Base-by-base conservation (phyloP, 2,888 invertebrate species). In the Ferdinandea cuprea region DNA sequence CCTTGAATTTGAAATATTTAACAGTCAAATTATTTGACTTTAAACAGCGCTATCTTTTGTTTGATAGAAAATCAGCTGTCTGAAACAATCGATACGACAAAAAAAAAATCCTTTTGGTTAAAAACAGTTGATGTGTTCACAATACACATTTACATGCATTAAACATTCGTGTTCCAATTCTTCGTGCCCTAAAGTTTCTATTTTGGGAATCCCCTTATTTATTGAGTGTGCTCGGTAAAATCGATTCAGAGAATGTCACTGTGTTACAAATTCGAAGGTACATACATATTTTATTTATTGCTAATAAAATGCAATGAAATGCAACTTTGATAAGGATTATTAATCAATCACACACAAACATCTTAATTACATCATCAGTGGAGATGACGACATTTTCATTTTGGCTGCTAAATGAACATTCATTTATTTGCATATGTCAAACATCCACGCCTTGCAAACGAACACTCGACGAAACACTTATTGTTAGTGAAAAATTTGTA, bases 281-380 rank as follows among this genome's bases (percentile, higher is more conserved):
- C n/a, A n/a, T n/a, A n/a, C n/a, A n/a, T n/a, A 21, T 54, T 42
- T 42, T 25, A 15, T 40, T 17, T 30, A 17, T 25, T n/a, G n/a
- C n/a, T n/a, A n/a, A 42, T 42, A 50, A 4, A 11, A n/a, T 1
- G 13, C 11, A 28, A 17, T 25, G 8, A 50, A n/a, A 40, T 3
- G 15, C 15, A 28, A 7, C n/a, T 7, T 65, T 50, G 65, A 17
- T 40, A 48, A 65, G 5, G 28, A 37, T 25, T 21, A 46, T n/a
- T 30, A 42, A 1, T 13, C 11, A 0, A 2, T 42, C 8, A 50
- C 13, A 6, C 9, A 54, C 21, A 63, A 69, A 46, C 72, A 71
- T 40, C 71, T 69, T 72, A 21, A 65, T 78, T 78, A 72, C 58
- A 59, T 78, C 78, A 78, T 52, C 72, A 59, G 21, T 44, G 50